These are phyloP conservation scores for Plectropomus leopardus DNA, from an alignment of 2,113 vertebrate species.

Conservation along the genomic window DNA sequence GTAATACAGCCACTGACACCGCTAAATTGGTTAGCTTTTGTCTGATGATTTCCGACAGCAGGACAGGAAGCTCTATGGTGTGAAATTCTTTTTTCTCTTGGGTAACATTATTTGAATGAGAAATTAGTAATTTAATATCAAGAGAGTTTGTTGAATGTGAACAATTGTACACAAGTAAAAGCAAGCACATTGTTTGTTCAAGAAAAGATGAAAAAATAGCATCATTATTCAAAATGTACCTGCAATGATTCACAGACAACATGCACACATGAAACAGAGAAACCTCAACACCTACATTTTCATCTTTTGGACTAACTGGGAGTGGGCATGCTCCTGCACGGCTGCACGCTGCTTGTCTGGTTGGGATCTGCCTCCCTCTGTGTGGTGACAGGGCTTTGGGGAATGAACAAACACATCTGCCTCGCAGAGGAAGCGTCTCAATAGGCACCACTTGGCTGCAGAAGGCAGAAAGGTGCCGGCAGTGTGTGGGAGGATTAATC, in stretches of 20 bases:
- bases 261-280: neutral
- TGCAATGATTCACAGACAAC: neutral
- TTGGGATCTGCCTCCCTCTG: constrained; percentile 31
- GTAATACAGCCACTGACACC: neutral
- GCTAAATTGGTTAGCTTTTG: neutral
- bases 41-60: neutral
- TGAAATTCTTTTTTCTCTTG: no score
- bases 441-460: constrained; percentile 42
- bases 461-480: constrained; percentile 54
- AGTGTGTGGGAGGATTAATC: constrained; percentile 60
- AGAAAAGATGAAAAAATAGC: constrained; percentile 1
- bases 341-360: constrained; percentile 35
- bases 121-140: neutral
- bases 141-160: neutral
- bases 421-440: constrained; percentile 41
- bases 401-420: constrained; percentile 64
- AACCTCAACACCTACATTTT: neutral
- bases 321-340: neutral
- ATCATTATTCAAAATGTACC: neutral
- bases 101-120: neutral
- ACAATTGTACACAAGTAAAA: no score
- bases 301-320: neutral
- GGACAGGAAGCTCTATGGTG: no score
- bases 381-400: constrained; percentile 45
- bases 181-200: neutral